phyloP scores from a whole-genome alignment of 2,888 invertebrate genomes.

The Alcis repandata region DNA sequence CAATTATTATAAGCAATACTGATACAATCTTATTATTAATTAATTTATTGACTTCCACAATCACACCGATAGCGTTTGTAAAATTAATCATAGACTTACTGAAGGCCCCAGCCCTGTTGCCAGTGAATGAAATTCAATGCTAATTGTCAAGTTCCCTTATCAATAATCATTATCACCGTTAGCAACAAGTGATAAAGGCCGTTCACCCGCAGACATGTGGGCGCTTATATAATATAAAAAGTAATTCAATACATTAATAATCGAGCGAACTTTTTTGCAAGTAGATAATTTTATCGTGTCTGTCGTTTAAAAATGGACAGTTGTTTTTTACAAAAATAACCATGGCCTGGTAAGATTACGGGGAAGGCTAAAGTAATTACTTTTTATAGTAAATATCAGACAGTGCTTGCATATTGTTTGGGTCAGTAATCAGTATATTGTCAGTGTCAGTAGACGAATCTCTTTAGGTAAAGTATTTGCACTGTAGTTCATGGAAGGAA shows the following conservation, averaged over 20 bases:
- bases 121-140: slow-evolving; percentile 47
- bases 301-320: slow-evolving; percentile 46
- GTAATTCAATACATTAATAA: slow-evolving; percentile 55
- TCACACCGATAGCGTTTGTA: background rate
- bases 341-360: slow-evolving; percentile 54
- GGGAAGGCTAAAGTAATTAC: slow-evolving; percentile 17
- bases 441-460: slow-evolving; percentile 12
- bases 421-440: slow-evolving; percentile 7
- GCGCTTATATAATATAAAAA: slow-evolving; percentile 51
- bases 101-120: slow-evolving; percentile 17
- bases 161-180: slow-evolving; percentile 47
- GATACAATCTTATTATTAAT: background rate
- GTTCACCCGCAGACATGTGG: slow-evolving; percentile 54
- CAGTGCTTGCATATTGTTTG: background rate
- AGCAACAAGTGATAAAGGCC: slow-evolving; percentile 60
- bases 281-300: slow-evolving; percentile 53
- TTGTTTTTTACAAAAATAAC: slow-evolving; percentile 47
- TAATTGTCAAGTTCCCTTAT: slow-evolving; percentile 48
- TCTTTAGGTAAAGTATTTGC: background rate
- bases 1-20: background rate
- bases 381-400: slow-evolving; percentile 37
- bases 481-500: slow-evolving; percentile 1
- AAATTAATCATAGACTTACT: slow-evolving; percentile 18
- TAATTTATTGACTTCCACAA: slow-evolving; percentile 5
- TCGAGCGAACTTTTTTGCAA: slow-evolving; percentile 47